Evolutionary conservation across 1,140 invertebrate genomes (phyloP).

Genomic region (Copidosoma floridanum): DNA sequence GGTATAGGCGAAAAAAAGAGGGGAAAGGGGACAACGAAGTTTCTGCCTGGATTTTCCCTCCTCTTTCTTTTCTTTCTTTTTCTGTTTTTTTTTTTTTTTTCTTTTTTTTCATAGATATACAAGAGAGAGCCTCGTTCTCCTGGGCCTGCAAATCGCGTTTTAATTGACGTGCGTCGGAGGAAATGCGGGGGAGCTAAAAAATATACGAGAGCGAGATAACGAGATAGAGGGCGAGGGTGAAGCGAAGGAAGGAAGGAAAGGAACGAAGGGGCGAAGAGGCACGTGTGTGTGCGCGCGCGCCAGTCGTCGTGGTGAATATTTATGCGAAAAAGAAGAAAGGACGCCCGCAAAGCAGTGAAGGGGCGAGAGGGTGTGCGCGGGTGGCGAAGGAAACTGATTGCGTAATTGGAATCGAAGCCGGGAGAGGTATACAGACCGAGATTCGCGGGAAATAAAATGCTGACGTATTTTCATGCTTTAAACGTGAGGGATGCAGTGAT

Average conservation of each 20-base stretch:
- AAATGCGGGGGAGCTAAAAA: conserved; percentile 15
- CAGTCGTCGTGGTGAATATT: conserved; percentile 8
- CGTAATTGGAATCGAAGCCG: neutral
- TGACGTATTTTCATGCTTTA: too few relatives aligned
- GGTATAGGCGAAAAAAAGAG: neutral
- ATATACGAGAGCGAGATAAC: conserved; percentile 1
- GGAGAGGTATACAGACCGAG: neutral
- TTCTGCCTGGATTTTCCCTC: too few relatives aligned
- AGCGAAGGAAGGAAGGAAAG: too few relatives aligned
- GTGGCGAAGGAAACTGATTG: neutral
- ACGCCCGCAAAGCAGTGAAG: neutral
- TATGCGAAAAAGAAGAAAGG: neutral
- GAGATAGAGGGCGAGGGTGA: neutral
- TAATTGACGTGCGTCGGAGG: conserved; percentile 35
- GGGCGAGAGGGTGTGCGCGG: neutral
- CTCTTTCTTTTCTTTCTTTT: neutral
- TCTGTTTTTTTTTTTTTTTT: neutral
- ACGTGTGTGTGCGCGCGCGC: neutral
- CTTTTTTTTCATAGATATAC: neutral
- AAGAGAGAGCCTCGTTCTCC: neutral
- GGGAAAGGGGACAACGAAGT: neutral
- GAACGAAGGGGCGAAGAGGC: neutral
- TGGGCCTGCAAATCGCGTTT: conserved; percentile 24
- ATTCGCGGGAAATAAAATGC: too few relatives aligned
- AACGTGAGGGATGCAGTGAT: too few relatives aligned